Percentiles rank a stretch among this genome's conserved stretches.
These are phyloP conservation scores for Dione vanillae DNA, from an alignment of 2,888 invertebrate species.

Conservation along the genomic window DNA sequence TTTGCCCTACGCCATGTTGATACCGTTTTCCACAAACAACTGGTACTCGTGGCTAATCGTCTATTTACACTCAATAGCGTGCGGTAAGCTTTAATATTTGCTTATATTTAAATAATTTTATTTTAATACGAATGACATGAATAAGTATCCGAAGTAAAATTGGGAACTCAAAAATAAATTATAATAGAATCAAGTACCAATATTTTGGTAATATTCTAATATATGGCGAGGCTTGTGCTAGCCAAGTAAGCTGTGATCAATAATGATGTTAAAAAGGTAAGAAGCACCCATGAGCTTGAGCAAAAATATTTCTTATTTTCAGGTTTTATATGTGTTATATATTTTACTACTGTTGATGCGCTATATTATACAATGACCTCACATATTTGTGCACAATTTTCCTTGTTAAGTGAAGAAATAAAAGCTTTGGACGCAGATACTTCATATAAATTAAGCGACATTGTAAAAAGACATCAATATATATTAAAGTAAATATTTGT, in stretches of 20 bases:
- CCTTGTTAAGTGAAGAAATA: conserved; percentile 61
- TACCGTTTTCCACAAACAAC: conserved; percentile 64
- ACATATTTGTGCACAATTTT: conserved; percentile 67
- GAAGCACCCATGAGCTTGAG: not conserved
- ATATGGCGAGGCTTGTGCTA: not conserved
- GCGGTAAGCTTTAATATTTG: conserved; percentile 57
- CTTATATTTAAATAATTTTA: not conserved
- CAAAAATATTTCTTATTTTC: conserved; percentile 32
- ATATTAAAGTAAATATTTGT: conserved; percentile 63
- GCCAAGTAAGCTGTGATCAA: not conserved
- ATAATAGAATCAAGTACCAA: not conserved
- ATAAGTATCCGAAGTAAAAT: not conserved
- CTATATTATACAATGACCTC: conserved; percentile 67
- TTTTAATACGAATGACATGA: too few species aligned
- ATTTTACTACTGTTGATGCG: conserved; percentile 64
- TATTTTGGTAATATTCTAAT: not conserved
- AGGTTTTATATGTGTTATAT: conserved; percentile 69
- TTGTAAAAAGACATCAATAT: conserved; percentile 67
- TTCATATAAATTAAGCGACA: conserved; percentile 51
- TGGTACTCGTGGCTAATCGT: conserved; percentile 63
- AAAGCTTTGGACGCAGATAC: conserved; percentile 52
- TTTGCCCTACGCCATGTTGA: conserved; percentile 64
- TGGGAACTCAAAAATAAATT: not conserved
- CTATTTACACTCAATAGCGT: conserved; percentile 58
- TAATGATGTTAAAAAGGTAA: not conserved